These are phyloP conservation scores for Zaprionus vittiger DNA, from an alignment of 1,140 invertebrate genomes.

Conservation along the genomic window DNA sequence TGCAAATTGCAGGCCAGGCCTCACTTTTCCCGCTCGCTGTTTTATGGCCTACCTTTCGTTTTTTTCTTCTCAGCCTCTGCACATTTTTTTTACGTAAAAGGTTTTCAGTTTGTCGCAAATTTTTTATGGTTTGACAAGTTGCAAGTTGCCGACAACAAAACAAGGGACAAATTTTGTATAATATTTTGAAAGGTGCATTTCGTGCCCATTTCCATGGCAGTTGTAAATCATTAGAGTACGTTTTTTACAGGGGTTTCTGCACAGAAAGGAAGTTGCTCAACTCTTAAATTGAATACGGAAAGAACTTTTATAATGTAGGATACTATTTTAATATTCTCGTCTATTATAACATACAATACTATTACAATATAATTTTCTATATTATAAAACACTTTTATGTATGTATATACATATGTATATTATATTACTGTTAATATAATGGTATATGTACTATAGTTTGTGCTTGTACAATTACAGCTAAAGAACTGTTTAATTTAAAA, in stretches of 20 bases:
- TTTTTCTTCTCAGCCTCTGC: conserved; percentile 33
- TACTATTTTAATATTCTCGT: too few relatives aligned
- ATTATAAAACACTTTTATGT: too few relatives aligned
- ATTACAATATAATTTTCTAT: too few relatives aligned
- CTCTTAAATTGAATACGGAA: background rate
- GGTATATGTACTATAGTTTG: too few relatives aligned
- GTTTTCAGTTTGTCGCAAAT: conserved; percentile 61
- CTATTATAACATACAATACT: too few relatives aligned
- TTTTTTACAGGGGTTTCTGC: background rate
- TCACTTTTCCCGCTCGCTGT: conserved; percentile 71
- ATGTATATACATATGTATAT: too few relatives aligned
- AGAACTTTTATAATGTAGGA: too few relatives aligned
- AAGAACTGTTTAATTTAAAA: background rate
- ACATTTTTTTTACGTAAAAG: conserved; percentile 56
- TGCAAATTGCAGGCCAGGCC: conserved; percentile 70
- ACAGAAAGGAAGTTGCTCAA: background rate
- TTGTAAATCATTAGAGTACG: conserved; percentile 60
- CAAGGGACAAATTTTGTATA: conserved; percentile 72
- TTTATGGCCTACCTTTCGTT: conserved; percentile 68
- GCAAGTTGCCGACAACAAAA: conserved; percentile 52
- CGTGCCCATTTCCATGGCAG: conserved; percentile 41
- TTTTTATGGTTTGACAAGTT: conserved; percentile 78
- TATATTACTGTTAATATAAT: too few relatives aligned
- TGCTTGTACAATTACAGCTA: background rate
- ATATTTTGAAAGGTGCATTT: conserved; percentile 79